A percentile compares a stretch with the other conserved stretches of the same genome.
Conservation (phyloP, 2,113 vertebrate genomes). For the Diadophis punctatus region DNA sequence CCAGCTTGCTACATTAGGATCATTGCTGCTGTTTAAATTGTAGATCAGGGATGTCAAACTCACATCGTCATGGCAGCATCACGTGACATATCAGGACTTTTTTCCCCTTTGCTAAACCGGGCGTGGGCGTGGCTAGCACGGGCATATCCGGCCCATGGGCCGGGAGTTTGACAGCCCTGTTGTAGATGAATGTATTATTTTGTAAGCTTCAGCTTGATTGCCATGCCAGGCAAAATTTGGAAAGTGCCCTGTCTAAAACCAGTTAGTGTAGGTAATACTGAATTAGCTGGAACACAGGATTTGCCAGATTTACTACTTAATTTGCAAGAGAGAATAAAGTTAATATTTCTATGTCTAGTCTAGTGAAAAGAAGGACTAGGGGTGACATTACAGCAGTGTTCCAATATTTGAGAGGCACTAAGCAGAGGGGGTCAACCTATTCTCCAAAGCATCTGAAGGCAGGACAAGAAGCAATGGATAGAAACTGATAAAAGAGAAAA, state of each 20-base stretch:
- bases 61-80: no score
- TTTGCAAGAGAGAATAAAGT: background rate
- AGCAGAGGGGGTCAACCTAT: background rate
- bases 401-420: background rate
- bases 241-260: background rate
- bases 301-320: background rate
- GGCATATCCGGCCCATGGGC: no score
- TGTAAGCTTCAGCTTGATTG: background rate
- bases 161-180: no score
- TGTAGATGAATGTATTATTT: background rate
- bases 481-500: background rate
- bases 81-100: no score
- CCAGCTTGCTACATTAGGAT: background rate
- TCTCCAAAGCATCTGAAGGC: background rate
- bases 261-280: background rate
- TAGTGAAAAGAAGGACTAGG: background rate
- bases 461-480: background rate
- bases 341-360: background rate
- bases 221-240: background rate
- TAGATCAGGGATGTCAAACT: no score
- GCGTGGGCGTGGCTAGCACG: no score
- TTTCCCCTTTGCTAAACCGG: no score
- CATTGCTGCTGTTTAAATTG: background rate
- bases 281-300: background rate
- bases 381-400: background rate